Conservation (phyloP, 2,888 invertebrate genomes). For the Alentia gelatinosa region DNA sequence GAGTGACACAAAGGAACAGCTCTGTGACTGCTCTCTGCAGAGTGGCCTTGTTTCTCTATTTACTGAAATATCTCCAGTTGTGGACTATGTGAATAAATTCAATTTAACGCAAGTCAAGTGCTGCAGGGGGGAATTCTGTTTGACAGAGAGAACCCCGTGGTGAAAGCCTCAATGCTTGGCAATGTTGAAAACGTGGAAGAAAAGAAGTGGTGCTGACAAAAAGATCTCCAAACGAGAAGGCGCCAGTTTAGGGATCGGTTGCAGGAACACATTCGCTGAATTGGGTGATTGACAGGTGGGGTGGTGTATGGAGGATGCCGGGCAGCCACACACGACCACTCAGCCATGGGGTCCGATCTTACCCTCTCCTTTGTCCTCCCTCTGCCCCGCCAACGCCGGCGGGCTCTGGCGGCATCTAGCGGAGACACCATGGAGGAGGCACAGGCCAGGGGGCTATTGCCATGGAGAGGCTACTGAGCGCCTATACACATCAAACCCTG, state of each 20-base stretch:
- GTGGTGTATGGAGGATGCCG: not conserved
- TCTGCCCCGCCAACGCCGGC: not conserved
- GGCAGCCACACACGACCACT: not conserved
- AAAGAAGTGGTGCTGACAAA: not conserved
- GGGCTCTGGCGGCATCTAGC: not conserved
- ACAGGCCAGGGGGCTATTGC: too few species aligned
- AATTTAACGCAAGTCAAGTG: not conserved
- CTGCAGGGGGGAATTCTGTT: not conserved
- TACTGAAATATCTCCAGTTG: too few species aligned
- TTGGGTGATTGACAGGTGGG: not conserved
- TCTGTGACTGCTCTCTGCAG: too few species aligned
- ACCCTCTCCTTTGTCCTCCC: not conserved
- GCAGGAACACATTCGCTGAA: not conserved
- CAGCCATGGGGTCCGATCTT: not conserved
- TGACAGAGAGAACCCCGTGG: not conserved
- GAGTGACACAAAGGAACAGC: too few species aligned
- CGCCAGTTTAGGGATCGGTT: not conserved
- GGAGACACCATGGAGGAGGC: not conserved
- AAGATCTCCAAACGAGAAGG: not conserved
- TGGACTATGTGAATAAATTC: not conserved
- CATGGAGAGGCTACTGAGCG: too few species aligned
- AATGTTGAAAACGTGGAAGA: not conserved
- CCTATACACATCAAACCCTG: too few species aligned
- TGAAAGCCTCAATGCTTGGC: not conserved
- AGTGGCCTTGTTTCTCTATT: too few species aligned